A percentile compares a stretch with the other conserved stretches of the same genome.
Evolutionary conservation across 2,797 vertebrate genomes (phyloP).

Genomic region (Hafferia zeledoni): DNA sequence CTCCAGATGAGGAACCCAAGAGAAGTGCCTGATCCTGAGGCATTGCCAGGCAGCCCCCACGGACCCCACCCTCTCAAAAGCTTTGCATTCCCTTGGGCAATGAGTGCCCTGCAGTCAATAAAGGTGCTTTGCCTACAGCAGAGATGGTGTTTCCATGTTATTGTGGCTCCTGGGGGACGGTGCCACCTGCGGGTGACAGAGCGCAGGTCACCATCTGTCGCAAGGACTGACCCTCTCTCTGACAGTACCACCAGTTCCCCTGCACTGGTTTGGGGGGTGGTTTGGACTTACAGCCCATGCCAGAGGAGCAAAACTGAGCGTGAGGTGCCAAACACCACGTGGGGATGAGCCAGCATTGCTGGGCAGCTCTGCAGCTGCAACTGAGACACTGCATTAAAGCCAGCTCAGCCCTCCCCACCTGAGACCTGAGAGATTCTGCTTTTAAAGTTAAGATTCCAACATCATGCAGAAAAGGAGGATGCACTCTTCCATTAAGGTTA

Average conservation of each 20-base stretch:
- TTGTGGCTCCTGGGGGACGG: not conserved
- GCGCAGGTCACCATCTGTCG: not conserved
- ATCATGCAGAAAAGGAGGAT: not conserved
- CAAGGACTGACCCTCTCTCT: accelerated
- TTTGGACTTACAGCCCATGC: accelerated
- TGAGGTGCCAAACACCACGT: accelerated
- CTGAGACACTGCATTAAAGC: not conserved
- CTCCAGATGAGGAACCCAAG: accelerated
- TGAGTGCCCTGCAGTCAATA: not conserved
- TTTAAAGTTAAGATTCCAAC: not conserved
- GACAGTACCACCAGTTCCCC: accelerated
- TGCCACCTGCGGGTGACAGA: not conserved
- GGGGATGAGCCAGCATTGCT: not conserved
- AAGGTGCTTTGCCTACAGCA: not conserved
- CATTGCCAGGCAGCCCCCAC: not conserved
- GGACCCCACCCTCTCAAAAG: accelerated
- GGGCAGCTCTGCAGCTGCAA: not conserved
- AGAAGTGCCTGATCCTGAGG: not conserved
- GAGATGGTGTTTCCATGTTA: not conserved
- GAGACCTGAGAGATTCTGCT: not conserved
- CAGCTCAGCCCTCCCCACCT: accelerated
- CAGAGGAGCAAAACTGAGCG: not conserved
- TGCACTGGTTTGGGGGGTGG: accelerated
- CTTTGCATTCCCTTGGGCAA: accelerated
- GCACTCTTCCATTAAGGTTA: conserved; percentile 9